Evolutionary conservation across 2,888 invertebrate genomes (phyloP), one percentile per base, ranked within the genome.

Genomic region (Hanleya hanleyi): DNA sequence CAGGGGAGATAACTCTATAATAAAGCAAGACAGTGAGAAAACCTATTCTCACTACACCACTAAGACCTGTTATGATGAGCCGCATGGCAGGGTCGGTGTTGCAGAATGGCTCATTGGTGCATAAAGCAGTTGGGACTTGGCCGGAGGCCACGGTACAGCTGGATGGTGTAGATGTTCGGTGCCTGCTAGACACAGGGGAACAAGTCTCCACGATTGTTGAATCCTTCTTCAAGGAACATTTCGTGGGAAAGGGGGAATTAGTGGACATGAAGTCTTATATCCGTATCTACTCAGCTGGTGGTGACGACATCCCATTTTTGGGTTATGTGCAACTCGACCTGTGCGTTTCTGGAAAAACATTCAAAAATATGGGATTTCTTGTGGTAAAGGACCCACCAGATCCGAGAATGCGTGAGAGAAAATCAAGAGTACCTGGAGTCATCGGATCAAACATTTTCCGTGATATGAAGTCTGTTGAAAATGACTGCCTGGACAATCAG

Each of bases 91-190:
- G 69, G 68, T 15, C 0, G 2, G 3, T 5, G 1, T 9, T 61
- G 35, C 35, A 70, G 18, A 37, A 57, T 35, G 66, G 68, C 73
- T 70, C 69, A 37, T 22, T 70, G 41, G 61, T 74, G 29, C 26
- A 67, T 62, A 74, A 50, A 66, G 68, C 68, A n/a, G 33, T 73
- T 38, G 70, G 67, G 33, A 51, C 32, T 18, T 76, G 75, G 67
- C 75, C 73, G 15, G 65, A 73, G 33, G 37, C 70, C 18, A 32
- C 22, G 5, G 57, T 73, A 5, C 36, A 47, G 18, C 1, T 73
- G 1, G 2, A 35, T 49, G 62, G 67, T 15, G 33, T 26, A 15
- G 64, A n/a, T 41, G 32, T 67, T 2, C 4, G 29, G 38, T 67
- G 67, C 41, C n/a, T 67, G 32, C 22, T 67, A 9, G 67, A 67